These are phyloP conservation scores for Aphelenchoides besseyi DNA, from an alignment of 1,140 invertebrate genomes.

Conservation along the genomic window DNA sequence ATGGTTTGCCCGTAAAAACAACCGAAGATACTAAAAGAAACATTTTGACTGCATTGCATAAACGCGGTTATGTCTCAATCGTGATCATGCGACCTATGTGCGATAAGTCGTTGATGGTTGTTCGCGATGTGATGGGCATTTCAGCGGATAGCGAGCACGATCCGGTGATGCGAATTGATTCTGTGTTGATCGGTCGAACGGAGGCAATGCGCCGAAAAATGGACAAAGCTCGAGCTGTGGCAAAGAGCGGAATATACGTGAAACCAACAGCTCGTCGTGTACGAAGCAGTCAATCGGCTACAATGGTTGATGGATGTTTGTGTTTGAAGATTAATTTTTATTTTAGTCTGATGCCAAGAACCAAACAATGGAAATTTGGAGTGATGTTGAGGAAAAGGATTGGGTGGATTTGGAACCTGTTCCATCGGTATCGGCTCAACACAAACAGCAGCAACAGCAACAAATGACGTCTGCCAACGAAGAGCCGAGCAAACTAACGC, in stretches of 20 bases:
- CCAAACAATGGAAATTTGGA: not conserved
- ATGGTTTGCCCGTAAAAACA: constrained; percentile 14
- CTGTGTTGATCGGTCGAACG: constrained; percentile 14
- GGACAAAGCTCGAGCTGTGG: not conserved
- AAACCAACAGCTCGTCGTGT: not conserved
- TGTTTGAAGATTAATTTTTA: not conserved
- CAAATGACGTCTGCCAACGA: not conserved
- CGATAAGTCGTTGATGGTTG: not conserved
- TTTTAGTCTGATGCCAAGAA: not conserved
- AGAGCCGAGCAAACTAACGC: not conserved
- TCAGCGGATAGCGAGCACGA: not conserved
- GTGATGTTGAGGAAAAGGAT: not conserved
- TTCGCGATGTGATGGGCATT: not conserved
- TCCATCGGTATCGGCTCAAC: not conserved
- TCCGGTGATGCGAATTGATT: constrained; percentile 6
- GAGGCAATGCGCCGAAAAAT: constrained; percentile 8
- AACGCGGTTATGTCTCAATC: not conserved
- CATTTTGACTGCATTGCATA: not conserved
- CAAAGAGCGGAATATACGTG: constrained; percentile 1
- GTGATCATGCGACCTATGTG: constrained; percentile 11
- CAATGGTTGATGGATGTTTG: not conserved
- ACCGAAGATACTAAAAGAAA: not conserved
- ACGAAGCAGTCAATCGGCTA: not conserved
- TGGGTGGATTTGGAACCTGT: not conserved
- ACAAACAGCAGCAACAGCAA: not conserved